Conservation (phyloP, 2,888 invertebrate species). For the Phrixothrix hirtus region DNA sequence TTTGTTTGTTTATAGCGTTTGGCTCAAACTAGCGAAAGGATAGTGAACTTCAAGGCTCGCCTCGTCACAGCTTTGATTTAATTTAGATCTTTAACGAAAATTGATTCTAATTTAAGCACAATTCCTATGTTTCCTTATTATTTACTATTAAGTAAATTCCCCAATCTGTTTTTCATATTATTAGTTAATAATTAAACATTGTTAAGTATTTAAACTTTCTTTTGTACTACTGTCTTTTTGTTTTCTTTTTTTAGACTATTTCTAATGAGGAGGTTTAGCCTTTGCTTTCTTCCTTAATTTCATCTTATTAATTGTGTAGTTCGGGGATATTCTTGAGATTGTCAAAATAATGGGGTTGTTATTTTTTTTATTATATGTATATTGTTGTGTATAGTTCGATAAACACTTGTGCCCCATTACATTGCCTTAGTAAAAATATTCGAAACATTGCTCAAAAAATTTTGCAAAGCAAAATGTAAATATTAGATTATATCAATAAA, state of each 20-base stretch:
- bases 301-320: not conserved
- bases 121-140: constrained; percentile 11
- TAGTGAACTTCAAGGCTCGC: constrained; percentile 92
- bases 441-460: constrained; percentile 19
- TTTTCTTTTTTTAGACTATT: not conserved
- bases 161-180: not conserved
- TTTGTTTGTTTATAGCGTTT: constrained; percentile 64
- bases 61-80: constrained; percentile 88
- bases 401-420: not conserved
- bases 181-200: not conserved
- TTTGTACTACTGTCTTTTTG: constrained; percentile 2
- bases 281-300: no score
- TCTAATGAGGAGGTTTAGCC: not conserved
- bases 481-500: constrained; percentile 14
- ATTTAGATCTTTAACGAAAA: constrained; percentile 72
- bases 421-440: constrained; percentile 6
- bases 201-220: constrained; percentile 15
- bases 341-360: not conserved
- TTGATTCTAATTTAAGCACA: not conserved
- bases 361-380: constrained; percentile 1
- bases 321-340: not conserved
- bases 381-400: not conserved
- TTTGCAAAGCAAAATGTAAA: constrained; percentile 18
- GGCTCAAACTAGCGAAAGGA: constrained; percentile 87
- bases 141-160: not conserved